Conservation (phyloP, 2,888 invertebrate genomes). For the Ornithoptera alexandrae region DNA sequence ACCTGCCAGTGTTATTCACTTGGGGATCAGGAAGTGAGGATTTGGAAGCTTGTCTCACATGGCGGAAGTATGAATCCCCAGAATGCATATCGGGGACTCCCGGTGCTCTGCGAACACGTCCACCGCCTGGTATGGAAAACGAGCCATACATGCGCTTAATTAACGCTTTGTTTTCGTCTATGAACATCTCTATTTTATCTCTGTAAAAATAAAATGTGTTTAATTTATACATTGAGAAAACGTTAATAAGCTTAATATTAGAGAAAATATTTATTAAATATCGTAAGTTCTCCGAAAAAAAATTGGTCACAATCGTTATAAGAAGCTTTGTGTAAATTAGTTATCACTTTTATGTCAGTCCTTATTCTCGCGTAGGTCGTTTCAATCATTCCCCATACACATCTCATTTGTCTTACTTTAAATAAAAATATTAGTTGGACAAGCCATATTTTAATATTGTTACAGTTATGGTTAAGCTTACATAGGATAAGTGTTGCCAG, state of each 20-base stretch:
- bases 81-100: slow-evolving; percentile 79
- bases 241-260: no score
- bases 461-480: slow-evolving; percentile 72
- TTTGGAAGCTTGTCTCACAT: slow-evolving; percentile 63
- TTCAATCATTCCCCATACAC: no score
- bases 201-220: slow-evolving; percentile 72
- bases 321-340: no score
- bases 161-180: slow-evolving; percentile 95
- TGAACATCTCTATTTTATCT: slow-evolving; percentile 93
- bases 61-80: slow-evolving; percentile 70
- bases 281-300: no score
- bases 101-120: slow-evolving; percentile 65
- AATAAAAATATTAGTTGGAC: no score
- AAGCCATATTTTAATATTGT: no score
- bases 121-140: slow-evolving; percentile 81
- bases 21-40: slow-evolving; percentile 67
- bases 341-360: no score
- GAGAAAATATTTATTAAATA: no score
- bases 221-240: no score
- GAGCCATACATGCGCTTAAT: slow-evolving; percentile 97
- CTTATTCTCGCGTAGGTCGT: no score
- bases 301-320: no score
- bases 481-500: slow-evolving; percentile 95
- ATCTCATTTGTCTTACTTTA: no score
- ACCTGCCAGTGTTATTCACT: slow-evolving; percentile 72